These are phyloP conservation scores for Drepana falcataria DNA, from an alignment of 2,888 invertebrate genomes.

Conservation along the genomic window DNA sequence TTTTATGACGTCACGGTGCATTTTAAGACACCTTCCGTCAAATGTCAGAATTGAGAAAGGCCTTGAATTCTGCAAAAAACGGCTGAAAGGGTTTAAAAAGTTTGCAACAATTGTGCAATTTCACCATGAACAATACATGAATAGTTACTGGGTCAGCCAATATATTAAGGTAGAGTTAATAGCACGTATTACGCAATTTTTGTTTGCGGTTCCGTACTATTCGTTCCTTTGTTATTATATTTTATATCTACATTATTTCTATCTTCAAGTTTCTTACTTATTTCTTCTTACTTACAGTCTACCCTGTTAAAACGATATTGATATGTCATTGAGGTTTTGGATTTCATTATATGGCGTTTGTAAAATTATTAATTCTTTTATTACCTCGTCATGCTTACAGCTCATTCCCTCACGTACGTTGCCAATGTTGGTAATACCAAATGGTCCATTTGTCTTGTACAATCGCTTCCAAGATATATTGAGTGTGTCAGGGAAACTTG, in stretches of 20 bases:
- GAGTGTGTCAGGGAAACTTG: constrained; percentile 1
- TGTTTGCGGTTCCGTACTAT: background rate
- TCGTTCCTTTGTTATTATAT: background rate
- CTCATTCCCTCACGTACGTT: background rate
- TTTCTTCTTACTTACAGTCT: background rate
- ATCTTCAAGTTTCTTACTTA: background rate
- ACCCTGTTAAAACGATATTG: no score
- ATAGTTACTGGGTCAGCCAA: constrained; percentile 37
- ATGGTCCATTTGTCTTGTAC: constrained; percentile 1
- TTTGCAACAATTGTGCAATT: constrained; percentile 53
- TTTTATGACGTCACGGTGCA: constrained; percentile 4
- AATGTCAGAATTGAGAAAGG: constrained; percentile 21
- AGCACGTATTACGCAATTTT: constrained; percentile 10
- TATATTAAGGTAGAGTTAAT: constrained; percentile 46
- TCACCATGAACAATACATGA: constrained; percentile 52
- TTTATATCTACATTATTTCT: no score
- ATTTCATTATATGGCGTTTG: no score
- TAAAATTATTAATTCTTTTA: background rate
- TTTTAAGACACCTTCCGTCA: constrained; percentile 16
- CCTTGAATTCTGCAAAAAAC: constrained; percentile 38
- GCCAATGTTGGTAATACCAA: background rate
- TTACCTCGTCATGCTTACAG: background rate
- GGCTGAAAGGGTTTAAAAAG: constrained; percentile 56
- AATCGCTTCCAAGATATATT: constrained; percentile 2
- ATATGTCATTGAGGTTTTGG: no score